Evolutionary conservation across 1,140 invertebrate genomes (phyloP).

Genomic region (Zophobas atratus): DNA sequence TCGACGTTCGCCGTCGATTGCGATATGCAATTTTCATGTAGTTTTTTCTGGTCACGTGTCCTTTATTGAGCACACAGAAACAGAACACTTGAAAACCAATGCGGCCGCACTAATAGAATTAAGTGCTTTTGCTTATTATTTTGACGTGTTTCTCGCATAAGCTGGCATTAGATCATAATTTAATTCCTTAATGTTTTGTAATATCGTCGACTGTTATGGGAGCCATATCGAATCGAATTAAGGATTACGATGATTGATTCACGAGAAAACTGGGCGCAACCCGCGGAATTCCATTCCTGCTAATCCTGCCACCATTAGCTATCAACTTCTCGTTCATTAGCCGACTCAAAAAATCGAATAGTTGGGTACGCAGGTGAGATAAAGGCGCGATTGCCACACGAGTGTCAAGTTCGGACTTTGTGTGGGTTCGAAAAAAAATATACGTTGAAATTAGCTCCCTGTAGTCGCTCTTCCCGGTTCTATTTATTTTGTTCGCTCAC

Average conservation of each 20-base stretch:
- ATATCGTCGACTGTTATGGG: constrained; percentile 15
- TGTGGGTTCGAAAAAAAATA: not conserved
- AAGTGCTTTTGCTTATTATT: constrained; percentile 48
- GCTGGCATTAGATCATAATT: constrained; percentile 40
- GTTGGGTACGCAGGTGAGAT: too few species aligned
- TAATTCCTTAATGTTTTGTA: constrained; percentile 38
- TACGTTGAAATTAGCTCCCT: constrained; percentile 1
- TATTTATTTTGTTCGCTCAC: constrained; percentile 1
- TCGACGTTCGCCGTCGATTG: constrained; percentile 45
- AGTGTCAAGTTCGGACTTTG: too few species aligned
- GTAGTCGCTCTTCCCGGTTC: not conserved
- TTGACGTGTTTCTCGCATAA: constrained; percentile 42
- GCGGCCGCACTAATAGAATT: constrained; percentile 38
- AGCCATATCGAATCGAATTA: constrained; percentile 35
- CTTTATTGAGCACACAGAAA: constrained; percentile 23
- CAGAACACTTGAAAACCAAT: constrained; percentile 11
- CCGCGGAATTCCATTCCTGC: constrained; percentile 11
- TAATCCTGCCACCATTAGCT: not conserved
- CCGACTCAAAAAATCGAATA: too few species aligned
- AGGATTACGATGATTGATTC: constrained; percentile 41
- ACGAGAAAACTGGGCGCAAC: constrained; percentile 17
- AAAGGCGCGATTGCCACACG: too few species aligned
- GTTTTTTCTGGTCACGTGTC: constrained; percentile 47
- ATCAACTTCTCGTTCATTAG: constrained; percentile 11
- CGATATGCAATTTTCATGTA: constrained; percentile 49